Base-by-base conservation (phyloP, 2,888 invertebrate species). In the Drosophila longiperda region DNA sequence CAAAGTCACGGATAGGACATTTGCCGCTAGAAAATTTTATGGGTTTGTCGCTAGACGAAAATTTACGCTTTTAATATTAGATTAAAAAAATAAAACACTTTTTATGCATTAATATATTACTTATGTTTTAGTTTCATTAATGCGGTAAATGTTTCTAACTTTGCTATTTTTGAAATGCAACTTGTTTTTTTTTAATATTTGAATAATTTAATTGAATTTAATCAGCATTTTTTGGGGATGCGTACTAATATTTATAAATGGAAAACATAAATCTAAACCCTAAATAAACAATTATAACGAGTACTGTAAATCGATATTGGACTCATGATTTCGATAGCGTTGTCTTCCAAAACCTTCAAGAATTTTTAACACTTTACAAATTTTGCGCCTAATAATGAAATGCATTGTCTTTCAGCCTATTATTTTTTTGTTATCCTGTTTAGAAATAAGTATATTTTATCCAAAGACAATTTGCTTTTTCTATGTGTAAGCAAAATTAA, bases 1-100 rank as follows among this genome's bases (percentile, higher is more conserved):
- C 75, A 78, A 84, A 82, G 80, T 87, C 84, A 75, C 60, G 75
- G 66, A 61, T 65, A 73, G 70, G 42, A 68, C 73, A 78, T 20
- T 15, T 45, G 0, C 12, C 45, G 7, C 12, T 7, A 8, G 1
- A 45, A 15, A 45, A 45, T 8, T 23, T 45, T 45, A 20, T 45
- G 8, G 15, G 20, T 45, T 45, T 15, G 20, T 7, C 45, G 20
- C 20, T 5, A 45, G 42, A 7, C 45, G 12, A 7, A 20, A 12
- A 7, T 20, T 3, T 20, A 3, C 42, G 20, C 45, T 12, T 20
- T 20, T 12, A 45, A 12, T 20, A 20, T 12, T 7, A 20, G 26
- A 45, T 20, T 15, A 20, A n/a, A n/a, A 17, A n/a, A n/a, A 45
- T 15, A 3, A 45, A 15, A 45, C 1, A 1, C 12, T 15, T 20